Evolutionary conservation across 2,797 vertebrate species (phyloP).

Genomic region (Tauraco hartlaubi): DNA sequence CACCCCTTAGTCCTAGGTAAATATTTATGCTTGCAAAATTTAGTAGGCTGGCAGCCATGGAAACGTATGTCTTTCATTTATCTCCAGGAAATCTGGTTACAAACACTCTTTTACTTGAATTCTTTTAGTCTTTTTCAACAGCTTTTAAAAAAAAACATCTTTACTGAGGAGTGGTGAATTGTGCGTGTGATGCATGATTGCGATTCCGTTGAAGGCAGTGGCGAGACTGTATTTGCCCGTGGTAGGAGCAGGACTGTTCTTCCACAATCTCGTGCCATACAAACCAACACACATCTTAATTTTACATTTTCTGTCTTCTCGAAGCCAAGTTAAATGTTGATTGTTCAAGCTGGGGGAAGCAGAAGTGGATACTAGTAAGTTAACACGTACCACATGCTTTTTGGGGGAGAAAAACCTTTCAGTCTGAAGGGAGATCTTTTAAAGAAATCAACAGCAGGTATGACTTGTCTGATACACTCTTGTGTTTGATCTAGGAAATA

Average conservation of each 20-base stretch:
- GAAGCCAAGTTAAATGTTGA: not conserved
- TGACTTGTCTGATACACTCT: not conserved
- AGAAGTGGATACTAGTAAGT: not conserved
- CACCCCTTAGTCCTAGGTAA: conserved; percentile 24
- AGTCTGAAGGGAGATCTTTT: not conserved
- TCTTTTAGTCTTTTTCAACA: conserved; percentile 24
- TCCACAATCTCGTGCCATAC: not conserved
- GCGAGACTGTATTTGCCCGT: not conserved
- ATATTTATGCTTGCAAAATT: conserved; percentile 73
- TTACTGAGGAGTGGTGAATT: not conserved
- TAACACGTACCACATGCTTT: fast-evolving
- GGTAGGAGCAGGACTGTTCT: not conserved
- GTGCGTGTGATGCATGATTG: not conserved
- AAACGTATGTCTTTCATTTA: conserved; percentile 52
- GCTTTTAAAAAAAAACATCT: not conserved
- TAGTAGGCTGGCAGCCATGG: conserved; percentile 45
- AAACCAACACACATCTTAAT: not conserved
- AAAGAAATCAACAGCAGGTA: not conserved
- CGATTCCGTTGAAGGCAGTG: not conserved
- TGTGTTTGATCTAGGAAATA: not conserved
- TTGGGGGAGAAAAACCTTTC: not conserved
- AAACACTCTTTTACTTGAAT: conserved; percentile 55
- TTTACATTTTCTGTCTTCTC: not conserved
- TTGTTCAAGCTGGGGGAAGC: not conserved
- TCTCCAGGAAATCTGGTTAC: conserved; percentile 51